Evolutionary conservation across 1,140 invertebrate genomes (phyloP).

Genomic region (Rhagoletis pomonella): DNA sequence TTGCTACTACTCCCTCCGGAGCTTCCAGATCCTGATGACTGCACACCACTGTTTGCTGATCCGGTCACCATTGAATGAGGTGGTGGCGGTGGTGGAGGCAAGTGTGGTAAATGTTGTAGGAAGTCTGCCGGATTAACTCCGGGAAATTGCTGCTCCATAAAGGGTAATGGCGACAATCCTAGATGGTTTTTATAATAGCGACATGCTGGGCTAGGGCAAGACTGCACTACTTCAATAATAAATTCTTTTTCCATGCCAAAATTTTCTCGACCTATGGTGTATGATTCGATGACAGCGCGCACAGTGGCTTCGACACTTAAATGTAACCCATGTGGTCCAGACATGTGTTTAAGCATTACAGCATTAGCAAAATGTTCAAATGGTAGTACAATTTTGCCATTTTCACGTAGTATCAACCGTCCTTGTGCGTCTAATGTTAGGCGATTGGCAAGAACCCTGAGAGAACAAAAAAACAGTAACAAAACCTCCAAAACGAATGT

Average conservation of each 20-base stretch:
- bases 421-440: constrained; percentile 89
- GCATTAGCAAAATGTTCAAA: constrained; percentile 93
- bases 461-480: constrained; percentile 32
- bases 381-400: constrained; percentile 90
- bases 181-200: constrained; percentile 90
- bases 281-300: constrained; percentile 87
- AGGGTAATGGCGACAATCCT: constrained; percentile 79
- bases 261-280: constrained; percentile 88
- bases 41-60: constrained; percentile 53
- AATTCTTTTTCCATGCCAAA: constrained; percentile 94
- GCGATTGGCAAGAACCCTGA: constrained; percentile 87
- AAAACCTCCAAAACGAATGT: neutral
- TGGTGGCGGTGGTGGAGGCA: constrained; percentile 66
- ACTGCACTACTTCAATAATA: constrained; percentile 89
- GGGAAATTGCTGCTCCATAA: constrained; percentile 72
- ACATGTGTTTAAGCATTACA: constrained; percentile 92
- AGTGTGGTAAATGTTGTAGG: constrained; percentile 74
- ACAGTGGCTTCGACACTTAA: constrained; percentile 87
- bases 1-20: constrained; percentile 40
- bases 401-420: constrained; percentile 85
- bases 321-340: constrained; percentile 88
- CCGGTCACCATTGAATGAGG: constrained; percentile 53
- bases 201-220: constrained; percentile 89
- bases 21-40: constrained; percentile 22
- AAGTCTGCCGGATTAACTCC: constrained; percentile 71